Evolutionary conservation across 2,113 vertebrate genomes (phyloP).

Genomic region (Turdus rufiventris): DNA sequence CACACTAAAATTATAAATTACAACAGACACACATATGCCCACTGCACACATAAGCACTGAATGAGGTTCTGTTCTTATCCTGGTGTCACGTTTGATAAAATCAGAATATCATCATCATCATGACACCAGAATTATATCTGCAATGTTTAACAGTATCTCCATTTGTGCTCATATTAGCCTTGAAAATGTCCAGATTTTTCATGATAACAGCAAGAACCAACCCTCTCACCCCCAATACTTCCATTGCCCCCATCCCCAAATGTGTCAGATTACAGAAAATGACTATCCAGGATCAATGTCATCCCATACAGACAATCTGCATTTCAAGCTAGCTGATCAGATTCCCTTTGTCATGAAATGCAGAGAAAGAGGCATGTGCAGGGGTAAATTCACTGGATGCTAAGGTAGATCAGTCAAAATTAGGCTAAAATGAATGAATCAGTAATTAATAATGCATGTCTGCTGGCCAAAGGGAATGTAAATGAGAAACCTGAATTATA

Average conservation of each 20-base stretch:
- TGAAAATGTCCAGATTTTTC: not conserved
- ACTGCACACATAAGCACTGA: not conserved
- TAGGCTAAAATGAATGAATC: not conserved
- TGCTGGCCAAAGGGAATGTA: not conserved
- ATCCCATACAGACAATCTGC: not conserved
- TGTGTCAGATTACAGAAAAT: not conserved
- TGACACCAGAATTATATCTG: not conserved
- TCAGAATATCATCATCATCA: not conserved
- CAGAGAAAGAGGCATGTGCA: not conserved
- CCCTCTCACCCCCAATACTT: not conserved
- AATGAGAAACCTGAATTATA: not conserved
- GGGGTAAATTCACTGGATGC: not conserved
- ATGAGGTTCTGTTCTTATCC: not conserved
- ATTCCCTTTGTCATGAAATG: not conserved
- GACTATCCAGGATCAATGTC: not conserved
- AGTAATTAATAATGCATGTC: not conserved
- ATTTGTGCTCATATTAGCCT: not conserved
- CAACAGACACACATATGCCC: not conserved
- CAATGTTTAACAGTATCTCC: not conserved
- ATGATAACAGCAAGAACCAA: not conserved
- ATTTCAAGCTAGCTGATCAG: not conserved
- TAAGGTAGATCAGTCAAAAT: not conserved
- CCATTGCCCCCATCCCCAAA: rapidly evolving
- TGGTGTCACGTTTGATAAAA: not conserved
- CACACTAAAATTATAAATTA: not conserved